Evolutionary conservation across 2,797 vertebrate species (phyloP).

Genomic region (Myotis vivesi): DNA sequence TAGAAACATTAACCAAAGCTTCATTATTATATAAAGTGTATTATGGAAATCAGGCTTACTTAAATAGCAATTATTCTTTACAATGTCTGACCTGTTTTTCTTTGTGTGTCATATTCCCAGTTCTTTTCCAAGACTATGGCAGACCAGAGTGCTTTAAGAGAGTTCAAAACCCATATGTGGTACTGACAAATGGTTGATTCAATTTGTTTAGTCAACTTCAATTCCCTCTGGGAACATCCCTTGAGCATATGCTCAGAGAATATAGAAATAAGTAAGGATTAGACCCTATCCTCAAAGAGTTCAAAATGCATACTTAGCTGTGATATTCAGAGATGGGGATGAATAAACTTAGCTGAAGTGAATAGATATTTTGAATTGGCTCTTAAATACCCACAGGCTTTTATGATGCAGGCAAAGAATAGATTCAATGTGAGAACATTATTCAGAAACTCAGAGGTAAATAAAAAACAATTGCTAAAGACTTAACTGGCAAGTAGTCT

Average conservation of each 20-base stretch:
- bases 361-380: background rate
- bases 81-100: background rate
- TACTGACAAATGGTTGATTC: background rate
- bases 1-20: conserved; percentile 4
- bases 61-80: conserved; percentile 10
- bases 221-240: background rate
- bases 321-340: background rate
- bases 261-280: background rate
- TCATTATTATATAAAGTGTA: background rate
- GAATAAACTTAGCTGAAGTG: background rate
- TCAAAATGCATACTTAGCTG: background rate
- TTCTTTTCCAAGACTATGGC: background rate
- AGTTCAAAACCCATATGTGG: background rate
- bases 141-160: background rate
- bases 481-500: background rate
- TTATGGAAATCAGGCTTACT: background rate
- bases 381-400: background rate
- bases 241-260: background rate
- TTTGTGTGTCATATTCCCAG: background rate
- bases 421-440: background rate
- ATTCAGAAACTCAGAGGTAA: background rate
- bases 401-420: background rate
- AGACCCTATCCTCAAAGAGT: background rate
- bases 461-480: background rate
- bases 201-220: background rate